Evolutionary conservation across 1,140 invertebrate genomes (phyloP), one percentile per base, ranked within the genome.

Genomic region (Drosophila rhopaloa): DNA sequence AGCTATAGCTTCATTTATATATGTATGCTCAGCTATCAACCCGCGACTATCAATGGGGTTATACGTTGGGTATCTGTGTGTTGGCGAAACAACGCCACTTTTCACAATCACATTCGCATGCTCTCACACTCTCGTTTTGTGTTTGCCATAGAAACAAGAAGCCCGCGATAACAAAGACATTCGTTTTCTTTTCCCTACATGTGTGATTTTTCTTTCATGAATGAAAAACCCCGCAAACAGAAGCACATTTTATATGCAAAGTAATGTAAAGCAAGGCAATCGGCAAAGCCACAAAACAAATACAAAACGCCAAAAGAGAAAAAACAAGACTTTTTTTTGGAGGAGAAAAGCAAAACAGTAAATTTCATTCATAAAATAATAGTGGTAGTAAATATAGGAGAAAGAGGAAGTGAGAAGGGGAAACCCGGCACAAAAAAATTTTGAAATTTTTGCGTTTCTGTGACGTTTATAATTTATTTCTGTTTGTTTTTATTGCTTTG

Each of bases 331-430:
- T 79, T 75, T 67, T 41, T 76, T 67, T 70, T 56, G 48, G 16
- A 27, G 50, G 40, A 46, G 60, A 62, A 75, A 43, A 71, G 67
- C 73, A 67, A 70, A 71, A 79, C 79, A 82, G 84, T 73, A 44
- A 88, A 83, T 77, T 88, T 88, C 83, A 88, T 88, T 88, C 83
- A 86, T 86, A 51, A 80, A 80, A 63, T 62, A 56, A 63, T 67
- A 68, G 65, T 41, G 24, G 67, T 70, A 50, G 66, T 60, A 41
- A 59, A 40, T 62, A 19, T 27, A 41, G 8, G 24, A 37, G 46
- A 63, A 44, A 63, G 27, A 60, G 37, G 62, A 19, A 32, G 24
- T 14, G 19, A 19, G 9, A 47, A 5, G 46, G 16, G 16, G 16
- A 16, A 16, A 16, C 16, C 16, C 16, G 16, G 38, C 41, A 43